Evolutionary conservation across 2,888 invertebrate species (phyloP).

Genomic region (Leptinotarsa peninsularis): DNA sequence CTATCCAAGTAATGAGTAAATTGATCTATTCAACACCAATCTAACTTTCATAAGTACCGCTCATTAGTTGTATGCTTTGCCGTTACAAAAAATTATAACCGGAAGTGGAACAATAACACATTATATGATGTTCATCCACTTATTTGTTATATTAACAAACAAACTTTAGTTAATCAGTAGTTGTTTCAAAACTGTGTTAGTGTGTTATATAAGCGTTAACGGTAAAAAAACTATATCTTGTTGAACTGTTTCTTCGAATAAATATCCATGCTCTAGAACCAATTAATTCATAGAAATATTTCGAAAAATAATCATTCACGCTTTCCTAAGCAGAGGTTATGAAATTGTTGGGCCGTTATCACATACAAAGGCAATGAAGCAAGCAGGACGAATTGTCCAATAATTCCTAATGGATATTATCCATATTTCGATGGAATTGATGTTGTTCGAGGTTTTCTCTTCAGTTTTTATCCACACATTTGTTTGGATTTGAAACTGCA

Average conservation of each 20-base stretch:
- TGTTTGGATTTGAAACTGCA: too few species aligned
- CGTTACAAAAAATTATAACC: constrained; percentile 1
- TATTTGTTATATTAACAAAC: background rate
- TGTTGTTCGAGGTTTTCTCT: too few species aligned
- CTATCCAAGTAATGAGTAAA: background rate
- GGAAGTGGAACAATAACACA: constrained; percentile 10
- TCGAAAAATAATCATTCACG: constrained; percentile 24
- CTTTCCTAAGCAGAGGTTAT: constrained; percentile 14
- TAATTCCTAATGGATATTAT: background rate
- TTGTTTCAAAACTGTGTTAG: constrained; percentile 19
- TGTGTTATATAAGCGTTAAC: constrained; percentile 7
- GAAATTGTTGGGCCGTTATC: constrained; percentile 11
- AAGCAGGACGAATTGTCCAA: background rate
- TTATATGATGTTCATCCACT: constrained; percentile 16
- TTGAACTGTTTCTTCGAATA: constrained; percentile 4
- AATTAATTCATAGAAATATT: constrained; percentile 17
- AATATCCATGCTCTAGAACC: constrained; percentile 16
- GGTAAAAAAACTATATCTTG: constrained; percentile 3
- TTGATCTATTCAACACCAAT: background rate
- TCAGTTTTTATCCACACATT: too few species aligned
- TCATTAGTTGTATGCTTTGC: constrained; percentile 3
- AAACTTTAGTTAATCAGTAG: background rate
- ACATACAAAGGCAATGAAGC: constrained; percentile 2
- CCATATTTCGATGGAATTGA: too few species aligned
- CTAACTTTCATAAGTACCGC: background rate